Evolutionary conservation across 30 jellyfish, hydroid and myxozoan genomes (phyloP), one percentile per base, ranked within the genome.

Genomic region (Clytia hemisphaerica): DNA sequence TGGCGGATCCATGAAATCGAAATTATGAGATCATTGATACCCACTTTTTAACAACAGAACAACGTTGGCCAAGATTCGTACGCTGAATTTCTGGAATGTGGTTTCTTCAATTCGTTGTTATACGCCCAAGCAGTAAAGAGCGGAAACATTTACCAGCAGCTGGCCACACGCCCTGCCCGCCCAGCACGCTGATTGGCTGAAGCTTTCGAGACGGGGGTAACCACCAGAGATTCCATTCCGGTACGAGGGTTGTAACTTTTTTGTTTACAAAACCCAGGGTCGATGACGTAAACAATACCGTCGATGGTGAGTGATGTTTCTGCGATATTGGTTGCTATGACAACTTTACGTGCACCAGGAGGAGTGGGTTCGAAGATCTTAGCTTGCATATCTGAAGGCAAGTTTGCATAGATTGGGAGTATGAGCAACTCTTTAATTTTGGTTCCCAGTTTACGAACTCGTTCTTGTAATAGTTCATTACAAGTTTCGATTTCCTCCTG

Each of bases 1-100:
- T 9, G 99, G 99, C 14, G 99, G 99, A 37, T 92, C 99, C 99
- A 92, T 92, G 61, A 92, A 92, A 71, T 92, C 99, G 62, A 92
- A 92, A 44, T 83, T 25, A 92, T 83, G 66, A 92, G 63, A 51
- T 92, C 99, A 55, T 92, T 92, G 26, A 92, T 92, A 47, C 99
- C 99, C 10, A 92, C 98, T 86, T 58, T 92, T 92, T 45, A 92
- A 57, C 12, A 92, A 72, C 78, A 92, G 68, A 27, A 92, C 99
- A 24, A 92, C 99, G 60, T 92, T 92, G 4, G n/a, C 99, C 99
- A 1, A 92, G 92, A 67, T 92, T 92, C 21, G 96, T 92, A 16
- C 99, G 74, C 78, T 92, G 99, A 5, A 92, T 92, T 58, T 92
- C 99, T 14, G 99, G 99, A 25, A 92, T 92, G 9, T 94, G 78